Conservation (phyloP, 2,888 invertebrate species). For the Lamellibrachia satsuma region DNA sequence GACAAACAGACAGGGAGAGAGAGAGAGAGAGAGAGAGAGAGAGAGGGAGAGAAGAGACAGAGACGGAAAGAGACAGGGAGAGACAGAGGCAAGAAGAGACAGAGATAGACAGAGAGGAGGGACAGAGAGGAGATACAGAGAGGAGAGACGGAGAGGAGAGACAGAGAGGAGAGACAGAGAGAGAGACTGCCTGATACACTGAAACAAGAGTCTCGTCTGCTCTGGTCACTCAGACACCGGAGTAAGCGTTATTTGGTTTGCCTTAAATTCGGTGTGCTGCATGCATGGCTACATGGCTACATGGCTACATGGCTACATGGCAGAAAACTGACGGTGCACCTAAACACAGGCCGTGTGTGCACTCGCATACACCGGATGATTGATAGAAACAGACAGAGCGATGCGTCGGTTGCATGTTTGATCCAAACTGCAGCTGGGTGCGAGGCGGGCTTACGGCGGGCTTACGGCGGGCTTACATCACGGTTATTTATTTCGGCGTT, state of each 20-base stretch:
- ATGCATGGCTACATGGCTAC: not conserved
- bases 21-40: too few relatives aligned
- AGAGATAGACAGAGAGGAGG: too few relatives aligned
- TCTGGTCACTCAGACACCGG: not conserved
- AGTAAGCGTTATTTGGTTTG: not conserved
- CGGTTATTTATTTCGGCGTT: too few relatives aligned
- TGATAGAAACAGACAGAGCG: constrained; percentile 1
- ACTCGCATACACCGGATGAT: not conserved
- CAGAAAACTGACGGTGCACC: not conserved
- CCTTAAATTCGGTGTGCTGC: not conserved
- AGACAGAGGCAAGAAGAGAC: too few relatives aligned
- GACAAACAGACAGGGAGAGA: too few relatives aligned
- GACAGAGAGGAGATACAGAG: too few relatives aligned
- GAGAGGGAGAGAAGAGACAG: too few relatives aligned
- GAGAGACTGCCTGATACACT: not conserved
- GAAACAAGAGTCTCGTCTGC: not conserved
- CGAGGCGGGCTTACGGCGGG: too few relatives aligned
- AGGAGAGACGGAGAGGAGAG: not conserved
- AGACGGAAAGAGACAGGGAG: too few relatives aligned
- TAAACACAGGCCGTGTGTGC: not conserved
- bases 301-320: not conserved
- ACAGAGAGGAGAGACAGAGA: not conserved
- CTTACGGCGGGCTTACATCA: too few relatives aligned
- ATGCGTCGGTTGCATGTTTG: not conserved
- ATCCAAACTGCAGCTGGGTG: not conserved